Evolutionary conservation across 2,888 invertebrate genomes (phyloP), one percentile per base, ranked within the genome.

Genomic region (Paralinhomoeus sp.): DNA sequence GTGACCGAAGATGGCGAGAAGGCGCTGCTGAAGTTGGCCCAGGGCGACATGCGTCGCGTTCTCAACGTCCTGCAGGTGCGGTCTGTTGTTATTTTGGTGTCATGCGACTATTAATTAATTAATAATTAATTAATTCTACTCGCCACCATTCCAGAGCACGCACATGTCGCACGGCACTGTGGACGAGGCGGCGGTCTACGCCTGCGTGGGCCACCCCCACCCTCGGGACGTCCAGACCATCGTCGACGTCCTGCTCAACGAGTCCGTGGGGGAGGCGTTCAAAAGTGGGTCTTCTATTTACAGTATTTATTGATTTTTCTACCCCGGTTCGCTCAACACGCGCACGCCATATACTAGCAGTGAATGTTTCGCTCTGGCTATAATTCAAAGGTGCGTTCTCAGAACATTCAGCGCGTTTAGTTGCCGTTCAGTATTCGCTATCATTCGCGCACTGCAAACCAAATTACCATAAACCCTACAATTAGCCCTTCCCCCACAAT

Each of bases 41-140:
- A 78, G 46, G 97, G 97, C 15, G 97, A 99, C 66, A 99, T 99
- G 97, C 73, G 97, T 52, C 83, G 81, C 64, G 85, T 91, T 1
- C 66, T 99, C 22, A 97, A 97, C 67, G 80, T 93, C 22, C 69
- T 99, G 41, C 93, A 97, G 69, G 61, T 55, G 9, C 9, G 41
- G 15, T 17, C 3, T 24, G 22, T 37, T n/a, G 7, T 20, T 37
- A 7, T 37, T 20, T 37, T 37, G 37, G 17, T 40, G 24, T 40
- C 13, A 24, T 39, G 24, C 2, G n/a, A 13, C 5, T 9, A 20
- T 34, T 33, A 5, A 18, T 3, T 7, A 37, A 37, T 9, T 31
- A 13, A 24, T 15, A 24, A 27, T 37, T n/a, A n/a, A 18, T 45
- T 31, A n/a, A 12, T 44, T 39, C 2, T 3, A n/a, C 22, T 3